Evolutionary conservation across 2,888 invertebrate genomes (phyloP).

Genomic region (Dysmachus trigonus): DNA sequence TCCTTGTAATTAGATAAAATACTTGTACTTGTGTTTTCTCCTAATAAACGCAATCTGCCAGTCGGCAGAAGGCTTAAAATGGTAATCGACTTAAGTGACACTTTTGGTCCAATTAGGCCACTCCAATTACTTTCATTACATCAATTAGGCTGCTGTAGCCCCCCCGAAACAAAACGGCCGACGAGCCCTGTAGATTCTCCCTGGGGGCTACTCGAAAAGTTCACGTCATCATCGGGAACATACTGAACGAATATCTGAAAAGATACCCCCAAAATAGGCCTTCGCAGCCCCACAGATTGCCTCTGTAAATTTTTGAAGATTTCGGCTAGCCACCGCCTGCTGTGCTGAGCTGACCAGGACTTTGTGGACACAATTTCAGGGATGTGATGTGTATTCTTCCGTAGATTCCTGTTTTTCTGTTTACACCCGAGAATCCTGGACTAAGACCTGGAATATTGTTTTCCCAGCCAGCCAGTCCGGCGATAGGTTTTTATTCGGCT

Average conservation of each 20-base stretch:
- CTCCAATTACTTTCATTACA: conserved; percentile 35
- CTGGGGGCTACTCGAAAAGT: background rate
- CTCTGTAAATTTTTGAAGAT: background rate
- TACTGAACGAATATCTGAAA: background rate
- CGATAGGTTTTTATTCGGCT: background rate
- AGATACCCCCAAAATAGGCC: too few relatives aligned
- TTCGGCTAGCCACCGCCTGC: background rate
- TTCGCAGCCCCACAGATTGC: background rate
- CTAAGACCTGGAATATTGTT: background rate
- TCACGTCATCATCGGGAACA: background rate
- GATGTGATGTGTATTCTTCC: background rate
- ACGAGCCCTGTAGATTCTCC: background rate
- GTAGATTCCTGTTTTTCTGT: background rate
- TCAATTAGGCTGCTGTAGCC: background rate
- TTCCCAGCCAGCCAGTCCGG: background rate
- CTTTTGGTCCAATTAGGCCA: conserved; percentile 12
- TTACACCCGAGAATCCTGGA: background rate
- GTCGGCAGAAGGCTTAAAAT: conserved; percentile 13
- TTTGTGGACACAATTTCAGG: background rate
- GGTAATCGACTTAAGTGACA: conserved; percentile 36
- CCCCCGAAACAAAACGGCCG: background rate
- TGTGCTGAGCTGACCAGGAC: background rate
- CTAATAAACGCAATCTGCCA: conserved; percentile 22
- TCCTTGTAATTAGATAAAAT: conserved; percentile 26
- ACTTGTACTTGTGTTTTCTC: background rate